A percentile compares a stretch with the other conserved stretches of the same genome.
Conservation (phyloP, 2,888 invertebrate genomes). For the Sarcophaga variegata region DNA sequence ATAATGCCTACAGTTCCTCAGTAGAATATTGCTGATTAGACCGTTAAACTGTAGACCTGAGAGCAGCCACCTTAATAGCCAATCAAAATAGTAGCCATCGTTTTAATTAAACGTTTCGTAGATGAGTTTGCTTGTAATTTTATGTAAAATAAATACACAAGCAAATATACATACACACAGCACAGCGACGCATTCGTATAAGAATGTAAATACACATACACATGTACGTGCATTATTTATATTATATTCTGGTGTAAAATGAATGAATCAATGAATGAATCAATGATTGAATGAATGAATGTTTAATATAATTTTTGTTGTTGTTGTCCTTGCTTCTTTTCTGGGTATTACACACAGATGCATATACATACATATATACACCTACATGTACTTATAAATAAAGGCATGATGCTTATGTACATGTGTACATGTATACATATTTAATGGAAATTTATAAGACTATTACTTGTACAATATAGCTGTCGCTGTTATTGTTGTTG, state of each 20-base stretch:
- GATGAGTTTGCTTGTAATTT: conserved; percentile 34
- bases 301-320: not conserved
- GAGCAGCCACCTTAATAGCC: not conserved
- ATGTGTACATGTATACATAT: not conserved
- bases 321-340: not conserved
- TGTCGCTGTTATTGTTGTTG: not conserved
- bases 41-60: not conserved
- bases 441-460: conserved; percentile 38
- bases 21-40: not conserved
- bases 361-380: not conserved
- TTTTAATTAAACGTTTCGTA: conserved; percentile 31
- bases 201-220: not conserved
- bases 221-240: not conserved
- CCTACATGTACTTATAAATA: not conserved
- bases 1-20: too few relatives aligned
- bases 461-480: not conserved
- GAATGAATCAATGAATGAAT: not conserved
- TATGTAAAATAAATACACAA: conserved; percentile 3
- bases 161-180: not conserved
- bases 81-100: conserved; percentile 8
- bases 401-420: not conserved
- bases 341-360: not conserved
- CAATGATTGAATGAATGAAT: not conserved
- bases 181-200: too few relatives aligned
- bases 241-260: not conserved